Evolutionary conservation across 2,888 invertebrate genomes (phyloP), one percentile per base, ranked within the genome.

Genomic region (Achlya flavicornis): DNA sequence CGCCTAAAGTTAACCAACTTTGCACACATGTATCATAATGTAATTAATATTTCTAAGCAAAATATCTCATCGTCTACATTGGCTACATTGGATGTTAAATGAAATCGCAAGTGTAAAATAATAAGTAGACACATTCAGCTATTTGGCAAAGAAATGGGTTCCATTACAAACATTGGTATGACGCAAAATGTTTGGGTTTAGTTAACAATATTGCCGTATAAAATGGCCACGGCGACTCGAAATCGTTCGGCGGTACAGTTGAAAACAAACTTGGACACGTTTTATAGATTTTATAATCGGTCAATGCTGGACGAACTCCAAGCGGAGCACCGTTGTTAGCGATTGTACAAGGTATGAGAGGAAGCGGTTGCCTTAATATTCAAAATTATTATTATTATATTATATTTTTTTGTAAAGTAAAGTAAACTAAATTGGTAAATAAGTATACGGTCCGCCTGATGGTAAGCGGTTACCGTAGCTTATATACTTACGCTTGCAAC

Each of bases 201-300:
- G 70, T 71, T 72, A 79, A 76, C 75, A 76, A 75, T 74, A 73
- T 71, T 67, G 72, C 68, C 48, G 66, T 71, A 77, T 71, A 65
- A 79, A 83, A 80, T 75, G 68, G 74, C 74, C 66, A 59, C 71
- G 70, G 63, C 61, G 75, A 72, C 68, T 81, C 77, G 80, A 81
- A 85, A 84, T 80, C 72, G 79, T 69, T 16, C 53, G 53, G 53
- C 7, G 53, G 53, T 53, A 53, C 53, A 53, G 53, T 77, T 73
- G 75, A 79, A 84, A 87, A 85, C 86, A 85, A 84, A 88, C 84
- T 85, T 83, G 83, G 81, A 82, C 85, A 83, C 83, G 86, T 86
- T 90, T 88, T 87, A 87, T 86, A 86, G 81, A 87, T 89, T 90
- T 87, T 88, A 87, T 88, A 89, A 90, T 88, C 88, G 88, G 85